Conservation (phyloP, 35 echinoderm and acorn worm genomes). For the Heliocidaris tuberculata region DNA sequence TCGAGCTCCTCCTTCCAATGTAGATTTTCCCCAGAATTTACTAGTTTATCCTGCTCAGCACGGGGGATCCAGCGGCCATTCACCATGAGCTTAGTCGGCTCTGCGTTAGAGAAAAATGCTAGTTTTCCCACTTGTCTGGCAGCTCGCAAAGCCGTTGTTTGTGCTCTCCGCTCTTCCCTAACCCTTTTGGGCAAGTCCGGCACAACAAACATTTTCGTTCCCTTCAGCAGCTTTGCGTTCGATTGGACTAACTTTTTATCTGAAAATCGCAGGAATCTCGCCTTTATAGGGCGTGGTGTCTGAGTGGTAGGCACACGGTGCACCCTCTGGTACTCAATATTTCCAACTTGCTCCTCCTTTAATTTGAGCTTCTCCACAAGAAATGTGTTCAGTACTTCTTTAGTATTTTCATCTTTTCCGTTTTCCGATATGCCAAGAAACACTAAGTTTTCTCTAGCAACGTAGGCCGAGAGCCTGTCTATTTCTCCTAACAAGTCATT, state of each 20-base stretch:
- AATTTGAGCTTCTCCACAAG: background rate
- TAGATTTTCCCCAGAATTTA: no score
- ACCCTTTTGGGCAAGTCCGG: background rate
- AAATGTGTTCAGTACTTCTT: background rate
- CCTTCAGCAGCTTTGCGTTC: background rate
- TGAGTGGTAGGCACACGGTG: background rate
- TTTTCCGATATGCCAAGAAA: slow-evolving; percentile 1
- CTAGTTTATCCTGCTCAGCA: no score
- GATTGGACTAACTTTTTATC: background rate
- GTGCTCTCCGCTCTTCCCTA: background rate
- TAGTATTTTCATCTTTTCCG: background rate
- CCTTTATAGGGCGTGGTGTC: background rate
- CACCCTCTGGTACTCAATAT: background rate
- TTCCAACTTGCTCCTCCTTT: background rate
- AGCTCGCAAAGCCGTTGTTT: background rate
- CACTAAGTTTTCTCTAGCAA: background rate
- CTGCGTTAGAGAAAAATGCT: background rate
- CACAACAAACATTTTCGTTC: background rate
- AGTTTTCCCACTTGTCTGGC: background rate
- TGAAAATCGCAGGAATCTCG: background rate
- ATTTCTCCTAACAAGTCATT: background rate
- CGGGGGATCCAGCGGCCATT: no score
- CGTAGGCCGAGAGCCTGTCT: background rate
- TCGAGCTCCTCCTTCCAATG: no score
- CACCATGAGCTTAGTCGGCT: no score